Percentiles rank a stretch among this genome's conserved stretches.
These are phyloP conservation scores for Stenolophus ochropezus DNA, from an alignment of 2,888 invertebrate species.

Conservation along the genomic window DNA sequence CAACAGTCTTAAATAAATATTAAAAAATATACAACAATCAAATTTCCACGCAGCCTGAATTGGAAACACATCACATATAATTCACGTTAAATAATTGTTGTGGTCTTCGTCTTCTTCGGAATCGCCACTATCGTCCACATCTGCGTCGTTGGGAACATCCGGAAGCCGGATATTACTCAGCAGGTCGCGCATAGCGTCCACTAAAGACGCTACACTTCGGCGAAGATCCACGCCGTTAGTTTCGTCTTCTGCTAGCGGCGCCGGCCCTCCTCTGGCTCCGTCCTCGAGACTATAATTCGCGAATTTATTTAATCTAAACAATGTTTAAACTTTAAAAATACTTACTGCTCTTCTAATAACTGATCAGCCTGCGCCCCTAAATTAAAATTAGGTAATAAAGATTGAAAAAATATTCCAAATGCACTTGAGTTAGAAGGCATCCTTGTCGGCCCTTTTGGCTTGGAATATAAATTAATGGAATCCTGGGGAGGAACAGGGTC, in stretches of 20 bases:
- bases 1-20: slow-evolving; percentile 33
- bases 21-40: slow-evolving; percentile 20
- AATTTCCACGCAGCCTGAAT: slow-evolving; percentile 41
- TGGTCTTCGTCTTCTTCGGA: slow-evolving; percentile 74
- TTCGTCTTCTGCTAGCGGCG: slow-evolving; percentile 69
- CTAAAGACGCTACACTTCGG: slow-evolving; percentile 79
- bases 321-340: neutral
- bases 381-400: slow-evolving; percentile 81
- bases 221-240: slow-evolving; percentile 74
- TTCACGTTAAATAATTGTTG: slow-evolving; percentile 72
- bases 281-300: slow-evolving; percentile 65
- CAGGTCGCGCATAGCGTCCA: slow-evolving; percentile 84
- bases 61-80: slow-evolving; percentile 52
- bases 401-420: slow-evolving; percentile 81
- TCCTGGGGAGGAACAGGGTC: slow-evolving; percentile 88
- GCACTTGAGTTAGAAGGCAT: slow-evolving; percentile 68
- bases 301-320: no score
- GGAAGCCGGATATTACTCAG: slow-evolving; percentile 79
- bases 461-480: slow-evolving; percentile 82
- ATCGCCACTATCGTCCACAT: slow-evolving; percentile 74
- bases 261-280: slow-evolving; percentile 69
- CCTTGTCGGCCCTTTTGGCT: slow-evolving; percentile 70
- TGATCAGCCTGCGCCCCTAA: slow-evolving; percentile 64
- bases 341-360: slow-evolving; percentile 62
- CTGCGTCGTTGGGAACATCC: slow-evolving; percentile 76